These are phyloP conservation scores for Tympanuchus pallidicinctus DNA, from an alignment of 2,113 vertebrate genomes.

Conservation along the genomic window DNA sequence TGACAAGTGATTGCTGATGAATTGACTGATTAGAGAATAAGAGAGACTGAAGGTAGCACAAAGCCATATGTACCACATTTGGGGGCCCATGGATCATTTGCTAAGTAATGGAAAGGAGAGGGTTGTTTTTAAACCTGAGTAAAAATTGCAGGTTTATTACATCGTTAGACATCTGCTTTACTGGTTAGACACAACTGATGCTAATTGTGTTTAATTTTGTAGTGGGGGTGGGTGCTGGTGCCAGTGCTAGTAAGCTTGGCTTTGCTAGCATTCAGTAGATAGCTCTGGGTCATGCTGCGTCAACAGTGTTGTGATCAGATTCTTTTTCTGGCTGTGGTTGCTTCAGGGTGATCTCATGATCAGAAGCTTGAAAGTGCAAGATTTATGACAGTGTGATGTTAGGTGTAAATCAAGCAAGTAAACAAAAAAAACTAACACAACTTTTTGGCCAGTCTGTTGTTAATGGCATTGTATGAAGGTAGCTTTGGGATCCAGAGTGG, in stretches of 20 bases:
- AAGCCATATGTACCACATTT: neutral
- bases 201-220: slow-evolving; percentile 64
- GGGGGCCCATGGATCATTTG: neutral
- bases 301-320: neutral
- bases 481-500: neutral
- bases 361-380: neutral
- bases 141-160: slow-evolving; percentile 43
- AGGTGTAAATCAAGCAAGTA: neutral
- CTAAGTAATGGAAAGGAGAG: neutral
- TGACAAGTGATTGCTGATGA: neutral
- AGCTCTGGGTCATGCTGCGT: neutral
- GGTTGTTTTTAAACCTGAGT: neutral
- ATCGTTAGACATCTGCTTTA: slow-evolving; percentile 51
- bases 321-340: neutral
- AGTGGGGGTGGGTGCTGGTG: neutral
- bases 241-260: neutral
- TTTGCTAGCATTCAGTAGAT: too few species aligned
- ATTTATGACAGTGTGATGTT: neutral
- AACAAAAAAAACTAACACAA: neutral
- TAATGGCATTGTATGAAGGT: neutral
- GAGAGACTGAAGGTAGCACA: neutral
- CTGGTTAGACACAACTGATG: slow-evolving; percentile 2
- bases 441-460: neutral
- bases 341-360: neutral
- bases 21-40: slow-evolving; percentile 4